Conservation (phyloP, 2,113 vertebrate species). For the Anser brachyrhynchus region DNA sequence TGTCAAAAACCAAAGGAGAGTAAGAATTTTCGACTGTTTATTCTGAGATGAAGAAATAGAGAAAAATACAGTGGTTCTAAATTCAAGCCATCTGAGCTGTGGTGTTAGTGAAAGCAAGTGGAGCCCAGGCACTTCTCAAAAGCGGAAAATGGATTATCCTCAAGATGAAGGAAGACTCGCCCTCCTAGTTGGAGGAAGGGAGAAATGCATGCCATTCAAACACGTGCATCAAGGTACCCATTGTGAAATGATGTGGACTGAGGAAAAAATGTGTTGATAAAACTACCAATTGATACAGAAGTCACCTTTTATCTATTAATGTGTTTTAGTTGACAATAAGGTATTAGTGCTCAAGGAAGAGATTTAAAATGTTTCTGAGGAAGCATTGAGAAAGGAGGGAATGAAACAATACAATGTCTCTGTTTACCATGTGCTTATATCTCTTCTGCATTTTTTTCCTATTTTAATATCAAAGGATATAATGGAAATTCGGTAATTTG, state of each 20-base stretch:
- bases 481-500: not conserved
- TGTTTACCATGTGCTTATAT: not conserved
- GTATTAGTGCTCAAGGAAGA: not conserved
- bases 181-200: not conserved
- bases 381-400: not conserved
- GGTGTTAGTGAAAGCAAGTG: not conserved
- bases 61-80: not conserved
- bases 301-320: not conserved
- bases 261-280: not conserved
- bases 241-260: not conserved
- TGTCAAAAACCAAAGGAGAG: not conserved
- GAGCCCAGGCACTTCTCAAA: not conserved
- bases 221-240: not conserved
- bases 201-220: not conserved
- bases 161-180: fast-evolving
- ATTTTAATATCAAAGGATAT: not conserved
- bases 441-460: not conserved
- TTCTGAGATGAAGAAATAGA: not conserved
- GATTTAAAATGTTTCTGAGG: not conserved
- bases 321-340: not conserved
- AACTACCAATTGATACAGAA: not conserved
- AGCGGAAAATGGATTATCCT: not conserved
- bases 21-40: not conserved
- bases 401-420: not conserved
- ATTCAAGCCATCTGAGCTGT: not conserved